Percentiles rank a stretch among this genome's conserved stretches.
phyloP scores from a whole-genome alignment of 2,113 vertebrate genomes.

The Hiodon alosoides region DNA sequence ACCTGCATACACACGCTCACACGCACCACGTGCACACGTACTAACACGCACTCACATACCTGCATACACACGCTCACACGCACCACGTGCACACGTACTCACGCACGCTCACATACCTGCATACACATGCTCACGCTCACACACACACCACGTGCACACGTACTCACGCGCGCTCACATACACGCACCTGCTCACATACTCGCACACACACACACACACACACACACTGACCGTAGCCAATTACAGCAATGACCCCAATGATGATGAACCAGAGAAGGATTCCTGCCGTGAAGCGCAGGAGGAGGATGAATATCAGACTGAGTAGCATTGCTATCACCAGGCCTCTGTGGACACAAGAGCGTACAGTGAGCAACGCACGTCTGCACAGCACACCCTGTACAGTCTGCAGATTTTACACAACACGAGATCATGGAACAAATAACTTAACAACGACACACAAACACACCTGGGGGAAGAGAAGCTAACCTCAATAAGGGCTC shows the following conservation, averaged over 20 bases:
- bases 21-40: too few species aligned
- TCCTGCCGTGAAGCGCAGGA: slow-evolving; percentile 82
- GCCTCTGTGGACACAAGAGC: slow-evolving; percentile 61
- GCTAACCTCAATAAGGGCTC: slow-evolving; percentile 29
- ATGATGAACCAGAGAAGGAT: slow-evolving; percentile 85
- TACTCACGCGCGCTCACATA: slow-evolving; percentile 11
- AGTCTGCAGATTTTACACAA: background rate
- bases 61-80: too few species aligned
- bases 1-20: background rate
- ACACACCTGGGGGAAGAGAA: background rate
- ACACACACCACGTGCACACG: too few species aligned
- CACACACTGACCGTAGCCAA: slow-evolving; percentile 76
- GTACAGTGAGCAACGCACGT: slow-evolving; percentile 3
- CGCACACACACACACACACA: slow-evolving; percentile 5
- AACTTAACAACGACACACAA: background rate
- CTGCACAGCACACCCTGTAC: background rate
- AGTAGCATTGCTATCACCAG: slow-evolving; percentile 83
- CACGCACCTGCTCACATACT: background rate
- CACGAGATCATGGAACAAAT: background rate
- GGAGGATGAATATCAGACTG: slow-evolving; percentile 82
- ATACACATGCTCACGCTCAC: background rate
- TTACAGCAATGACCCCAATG: slow-evolving; percentile 70
- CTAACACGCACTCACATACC: too few species aligned
- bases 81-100: too few species aligned
- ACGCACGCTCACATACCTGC: too few species aligned